Percentiles rank a stretch among this genome's conserved stretches.
phyloP scores from a whole-genome alignment of 2,797 vertebrate genomes.

The Borostomias antarcticus region DNA sequence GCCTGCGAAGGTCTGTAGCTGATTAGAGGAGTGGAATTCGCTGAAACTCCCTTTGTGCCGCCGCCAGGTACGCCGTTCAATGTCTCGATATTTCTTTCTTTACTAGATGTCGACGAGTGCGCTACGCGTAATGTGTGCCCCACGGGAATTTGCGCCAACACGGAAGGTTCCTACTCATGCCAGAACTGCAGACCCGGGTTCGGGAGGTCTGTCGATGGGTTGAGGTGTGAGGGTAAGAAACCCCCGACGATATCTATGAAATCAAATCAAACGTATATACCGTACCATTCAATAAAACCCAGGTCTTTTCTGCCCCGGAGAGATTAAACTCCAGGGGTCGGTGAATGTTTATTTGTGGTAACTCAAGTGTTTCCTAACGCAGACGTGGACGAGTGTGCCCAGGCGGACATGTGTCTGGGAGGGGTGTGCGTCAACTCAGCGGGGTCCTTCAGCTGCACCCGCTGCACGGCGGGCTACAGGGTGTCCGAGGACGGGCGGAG shows the following conservation, averaged over 20 bases:
- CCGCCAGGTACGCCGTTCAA: too few species aligned
- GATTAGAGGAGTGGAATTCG: constrained; percentile 45
- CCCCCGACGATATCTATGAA: too few species aligned
- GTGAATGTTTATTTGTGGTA: constrained; percentile 9
- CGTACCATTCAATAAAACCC: too few species aligned
- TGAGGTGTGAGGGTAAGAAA: constrained; percentile 82
- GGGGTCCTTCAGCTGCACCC: constrained; percentile 84
- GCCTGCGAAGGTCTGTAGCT: constrained; percentile 83
- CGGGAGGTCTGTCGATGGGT: constrained; percentile 75
- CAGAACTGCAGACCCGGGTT: constrained; percentile 79
- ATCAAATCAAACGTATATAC: too few species aligned
- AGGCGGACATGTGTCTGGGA: constrained; percentile 63
- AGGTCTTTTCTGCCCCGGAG: too few species aligned
- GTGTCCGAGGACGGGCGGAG: constrained; percentile 64
- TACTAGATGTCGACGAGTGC: constrained; percentile 75
- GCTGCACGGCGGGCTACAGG: constrained; percentile 80
- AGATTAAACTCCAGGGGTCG: too few species aligned
- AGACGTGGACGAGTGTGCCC: constrained; percentile 77
- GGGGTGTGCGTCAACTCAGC: constrained; percentile 83
- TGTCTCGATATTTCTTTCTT: constrained; percentile 34
- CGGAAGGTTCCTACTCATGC: constrained; percentile 82
- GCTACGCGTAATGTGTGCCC: constrained; percentile 69
- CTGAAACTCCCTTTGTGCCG: constrained; percentile 39
- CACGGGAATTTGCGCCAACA: constrained; percentile 82
- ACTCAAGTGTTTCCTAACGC: constrained; percentile 25